Percentiles rank a stretch among this genome's conserved stretches.
These are phyloP conservation scores for Nymphalis urticae DNA, from an alignment of 2,888 invertebrate species.

Conservation along the genomic window DNA sequence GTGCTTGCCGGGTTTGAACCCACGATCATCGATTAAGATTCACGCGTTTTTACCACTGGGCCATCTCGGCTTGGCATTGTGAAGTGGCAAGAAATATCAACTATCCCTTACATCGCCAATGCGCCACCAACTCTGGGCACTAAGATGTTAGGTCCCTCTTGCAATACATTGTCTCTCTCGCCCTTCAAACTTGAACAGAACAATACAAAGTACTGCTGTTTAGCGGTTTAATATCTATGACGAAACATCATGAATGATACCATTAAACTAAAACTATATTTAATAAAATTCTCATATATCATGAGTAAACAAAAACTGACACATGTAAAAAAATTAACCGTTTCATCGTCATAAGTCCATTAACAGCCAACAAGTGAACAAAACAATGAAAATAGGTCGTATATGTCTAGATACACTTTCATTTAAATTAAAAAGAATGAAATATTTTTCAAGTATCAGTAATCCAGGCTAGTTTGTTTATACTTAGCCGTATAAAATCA, in stretches of 20 bases:
- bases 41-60: too few species aligned
- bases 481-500: conserved; percentile 21
- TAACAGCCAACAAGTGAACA: conserved; percentile 4
- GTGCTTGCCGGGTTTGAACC: too few species aligned
- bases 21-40: too few species aligned
- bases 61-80: too few species aligned
- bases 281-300: neutral
- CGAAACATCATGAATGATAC: neutral
- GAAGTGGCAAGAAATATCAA: too few species aligned
- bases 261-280: neutral
- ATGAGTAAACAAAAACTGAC: neutral
- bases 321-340: neutral
- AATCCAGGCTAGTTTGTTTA: conserved; percentile 10
- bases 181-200: too few species aligned
- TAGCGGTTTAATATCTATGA: neutral
- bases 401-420: conserved; percentile 2
- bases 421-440: conserved; percentile 3
- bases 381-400: conserved; percentile 7
- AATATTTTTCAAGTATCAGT: conserved; percentile 19
- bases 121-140: too few species aligned
- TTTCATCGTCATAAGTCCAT: conserved; percentile 4
- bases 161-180: too few species aligned
- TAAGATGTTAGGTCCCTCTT: too few species aligned
- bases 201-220: too few species aligned
- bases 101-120: too few species aligned